phyloP scores from a whole-genome alignment of 2,888 invertebrate genomes.

The Phyto melanocephala region DNA sequence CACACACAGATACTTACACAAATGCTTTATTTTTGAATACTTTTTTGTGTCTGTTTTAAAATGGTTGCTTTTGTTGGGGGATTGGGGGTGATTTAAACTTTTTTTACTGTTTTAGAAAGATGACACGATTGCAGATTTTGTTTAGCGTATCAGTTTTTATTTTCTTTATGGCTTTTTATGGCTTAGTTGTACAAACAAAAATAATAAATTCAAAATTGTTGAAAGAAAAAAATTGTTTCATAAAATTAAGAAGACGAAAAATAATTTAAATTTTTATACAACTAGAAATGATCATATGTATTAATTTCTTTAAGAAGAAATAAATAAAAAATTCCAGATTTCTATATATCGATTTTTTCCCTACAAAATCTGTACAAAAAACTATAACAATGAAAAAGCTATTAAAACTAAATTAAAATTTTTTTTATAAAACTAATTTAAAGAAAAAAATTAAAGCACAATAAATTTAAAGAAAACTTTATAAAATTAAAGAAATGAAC shows the following conservation, averaged over 20 bases:
- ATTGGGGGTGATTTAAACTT: constrained; percentile 62
- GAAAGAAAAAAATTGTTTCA: background rate
- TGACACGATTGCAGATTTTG: constrained; percentile 71
- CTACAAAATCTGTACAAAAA: no score
- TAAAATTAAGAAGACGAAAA: background rate
- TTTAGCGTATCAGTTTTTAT: constrained; percentile 17
- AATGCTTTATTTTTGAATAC: background rate
- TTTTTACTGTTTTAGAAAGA: constrained; percentile 72
- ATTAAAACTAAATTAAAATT: no score
- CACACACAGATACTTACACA: background rate
- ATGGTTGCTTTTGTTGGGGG: constrained; percentile 61
- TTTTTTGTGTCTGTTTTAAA: constrained; percentile 54
- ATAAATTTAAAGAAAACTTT: no score
- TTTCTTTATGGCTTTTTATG: constrained; percentile 21
- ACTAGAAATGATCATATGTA: no score
- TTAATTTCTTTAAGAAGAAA: no score
- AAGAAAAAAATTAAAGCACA: no score
- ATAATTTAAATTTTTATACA: no score
- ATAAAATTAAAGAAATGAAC: no score
- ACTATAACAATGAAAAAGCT: no score
- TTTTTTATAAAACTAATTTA: no score
- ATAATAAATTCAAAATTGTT: constrained; percentile 22
- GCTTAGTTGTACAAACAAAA: constrained; percentile 45
- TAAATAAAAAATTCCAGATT: no score
- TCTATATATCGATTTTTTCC: no score